Conservation (phyloP, 2,888 invertebrate genomes). For the Cephus pulcher region DNA sequence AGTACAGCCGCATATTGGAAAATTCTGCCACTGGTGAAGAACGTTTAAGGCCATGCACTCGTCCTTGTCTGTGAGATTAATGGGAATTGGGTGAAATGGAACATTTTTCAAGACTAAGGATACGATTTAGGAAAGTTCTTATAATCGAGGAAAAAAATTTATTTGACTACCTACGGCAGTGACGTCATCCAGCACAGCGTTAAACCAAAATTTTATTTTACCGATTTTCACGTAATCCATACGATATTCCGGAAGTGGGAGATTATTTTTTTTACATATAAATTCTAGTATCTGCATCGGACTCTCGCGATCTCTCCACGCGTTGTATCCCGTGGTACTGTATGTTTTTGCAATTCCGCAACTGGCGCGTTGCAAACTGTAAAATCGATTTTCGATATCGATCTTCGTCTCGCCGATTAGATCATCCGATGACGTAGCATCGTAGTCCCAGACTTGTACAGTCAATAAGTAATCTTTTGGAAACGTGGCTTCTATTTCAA, state of each 20-base stretch:
- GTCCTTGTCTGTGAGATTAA: conserved; percentile 67
- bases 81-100: background rate
- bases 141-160: background rate
- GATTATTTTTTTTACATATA: conserved; percentile 76
- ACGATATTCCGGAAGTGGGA: conserved; percentile 71
- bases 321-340: conserved; percentile 75
- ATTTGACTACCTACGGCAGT: conserved; percentile 2
- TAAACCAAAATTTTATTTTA: conserved; percentile 58
- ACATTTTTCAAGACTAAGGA: background rate
- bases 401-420: conserved; percentile 87
- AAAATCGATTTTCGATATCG: conserved; percentile 89
- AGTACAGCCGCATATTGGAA: conserved; percentile 81
- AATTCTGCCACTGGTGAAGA: conserved; percentile 79
- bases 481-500: conserved; percentile 79
- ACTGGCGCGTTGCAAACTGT: conserved; percentile 80
- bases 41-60: conserved; percentile 83
- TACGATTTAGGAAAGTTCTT: background rate
- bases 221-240: conserved; percentile 70
- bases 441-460: conserved; percentile 82
- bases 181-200: conserved; percentile 2
- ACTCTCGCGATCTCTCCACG: conserved; percentile 81
- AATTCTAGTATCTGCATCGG: conserved; percentile 80
- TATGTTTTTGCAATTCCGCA: conserved; percentile 83
- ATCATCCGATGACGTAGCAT: conserved; percentile 76
- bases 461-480: conserved; percentile 81